Conservation (phyloP, 2,888 invertebrate genomes). For the Mayetiola destructor region DNA sequence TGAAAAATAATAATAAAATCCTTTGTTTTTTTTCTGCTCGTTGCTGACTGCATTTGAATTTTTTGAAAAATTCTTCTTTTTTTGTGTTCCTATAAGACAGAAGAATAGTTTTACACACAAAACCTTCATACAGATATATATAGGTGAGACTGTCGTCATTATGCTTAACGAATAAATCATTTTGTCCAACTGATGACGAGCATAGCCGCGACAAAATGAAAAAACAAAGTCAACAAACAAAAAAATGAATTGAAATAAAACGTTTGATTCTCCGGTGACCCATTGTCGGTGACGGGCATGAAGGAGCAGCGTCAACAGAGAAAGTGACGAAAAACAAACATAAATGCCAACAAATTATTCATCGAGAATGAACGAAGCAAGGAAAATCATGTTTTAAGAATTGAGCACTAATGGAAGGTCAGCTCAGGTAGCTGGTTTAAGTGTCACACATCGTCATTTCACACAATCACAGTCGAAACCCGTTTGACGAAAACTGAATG, state of each 20-base stretch:
- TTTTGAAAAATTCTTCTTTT: too few species aligned
- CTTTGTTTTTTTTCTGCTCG: not conserved
- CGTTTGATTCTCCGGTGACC: conserved; percentile 2
- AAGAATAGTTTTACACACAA: not conserved
- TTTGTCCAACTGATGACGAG: too few species aligned
- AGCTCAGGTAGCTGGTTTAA: not conserved
- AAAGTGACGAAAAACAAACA: too few species aligned
- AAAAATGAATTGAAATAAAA: not conserved
- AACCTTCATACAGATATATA: not conserved
- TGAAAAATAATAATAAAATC: not conserved
- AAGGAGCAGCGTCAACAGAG: not conserved
- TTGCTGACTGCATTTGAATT: too few species aligned
- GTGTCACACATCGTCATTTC: not conserved
- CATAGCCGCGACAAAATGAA: too few species aligned
- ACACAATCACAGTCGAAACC: too few species aligned
- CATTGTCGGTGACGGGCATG: not conserved
- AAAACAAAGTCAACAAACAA: not conserved
- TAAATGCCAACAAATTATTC: too few species aligned
- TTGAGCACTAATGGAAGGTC: not conserved
- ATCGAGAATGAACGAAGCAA: not conserved
- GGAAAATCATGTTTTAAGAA: not conserved
- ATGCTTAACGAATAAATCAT: conserved; percentile 8
- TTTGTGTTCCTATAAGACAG: too few species aligned
- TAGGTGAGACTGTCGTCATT: not conserved
- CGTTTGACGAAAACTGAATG: too few species aligned